These are phyloP conservation scores for Hypotaenidia philippensis DNA, from an alignment of 2,797 vertebrate species.

Conservation along the genomic window DNA sequence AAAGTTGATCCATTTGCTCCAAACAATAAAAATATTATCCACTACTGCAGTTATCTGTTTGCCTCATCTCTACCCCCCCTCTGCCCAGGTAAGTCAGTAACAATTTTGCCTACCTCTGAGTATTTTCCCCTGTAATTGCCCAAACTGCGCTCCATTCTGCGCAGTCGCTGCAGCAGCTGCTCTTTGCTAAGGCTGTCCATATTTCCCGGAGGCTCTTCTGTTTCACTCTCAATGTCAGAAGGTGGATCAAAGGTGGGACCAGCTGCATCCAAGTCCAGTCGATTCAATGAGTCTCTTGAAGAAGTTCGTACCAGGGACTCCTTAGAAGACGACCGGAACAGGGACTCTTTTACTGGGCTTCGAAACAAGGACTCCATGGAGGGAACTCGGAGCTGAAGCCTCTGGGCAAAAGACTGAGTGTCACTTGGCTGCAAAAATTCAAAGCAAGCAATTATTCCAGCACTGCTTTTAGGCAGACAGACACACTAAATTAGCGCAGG, in stretches of 20 bases:
- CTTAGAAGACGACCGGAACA: conserved; percentile 91
- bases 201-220: conserved; percentile 86
- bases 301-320: conserved; percentile 89
- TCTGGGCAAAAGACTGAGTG: conserved; percentile 89
- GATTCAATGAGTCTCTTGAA: conserved; percentile 92
- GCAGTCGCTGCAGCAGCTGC: conserved; percentile 88
- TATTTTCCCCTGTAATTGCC: conserved; percentile 92
- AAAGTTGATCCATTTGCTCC: not conserved
- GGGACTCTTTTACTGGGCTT: conserved; percentile 87
- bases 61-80: not conserved
- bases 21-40: not conserved
- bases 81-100: not conserved
- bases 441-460: conserved; percentile 11
- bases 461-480: not conserved
- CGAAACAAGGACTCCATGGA: conserved; percentile 94
- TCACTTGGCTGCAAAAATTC: conserved; percentile 84
- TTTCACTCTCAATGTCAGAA: conserved; percentile 94
- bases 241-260: conserved; percentile 85
- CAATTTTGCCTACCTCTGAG: conserved; percentile 85
- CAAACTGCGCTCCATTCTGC: conserved; percentile 89
- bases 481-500: not conserved
- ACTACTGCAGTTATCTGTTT: not conserved
- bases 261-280: conserved; percentile 81
- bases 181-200: conserved; percentile 88
- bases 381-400: conserved; percentile 92